These are phyloP conservation scores for Sciurus niger DNA, from an alignment of 2,113 vertebrate genomes.

Conservation along the genomic window DNA sequence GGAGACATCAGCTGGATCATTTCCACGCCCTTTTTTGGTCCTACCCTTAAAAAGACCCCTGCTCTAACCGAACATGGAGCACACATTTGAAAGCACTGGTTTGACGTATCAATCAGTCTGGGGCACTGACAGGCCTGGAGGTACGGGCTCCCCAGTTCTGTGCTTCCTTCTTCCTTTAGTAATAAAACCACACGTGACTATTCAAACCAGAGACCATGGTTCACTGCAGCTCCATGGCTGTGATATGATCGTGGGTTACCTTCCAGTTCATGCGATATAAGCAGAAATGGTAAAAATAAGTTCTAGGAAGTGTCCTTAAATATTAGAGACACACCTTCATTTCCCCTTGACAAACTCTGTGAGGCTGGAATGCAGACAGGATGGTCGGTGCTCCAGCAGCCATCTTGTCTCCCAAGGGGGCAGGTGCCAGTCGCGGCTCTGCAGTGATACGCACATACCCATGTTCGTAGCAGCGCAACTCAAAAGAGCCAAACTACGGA, in stretches of 20 bases:
- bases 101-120: too few species aligned
- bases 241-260: neutral
- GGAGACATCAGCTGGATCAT: neutral
- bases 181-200: neutral
- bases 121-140: too few species aligned
- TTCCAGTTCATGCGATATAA: neutral
- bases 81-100: too few species aligned
- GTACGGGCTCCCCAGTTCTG: too few species aligned
- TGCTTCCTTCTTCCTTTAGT: neutral
- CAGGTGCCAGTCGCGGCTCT: too few species aligned
- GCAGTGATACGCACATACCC: too few species aligned
- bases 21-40: too few species aligned
- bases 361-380: neutral
- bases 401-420: neutral
- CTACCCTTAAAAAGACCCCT: too few species aligned
- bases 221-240: neutral
- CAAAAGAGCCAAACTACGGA: too few species aligned
- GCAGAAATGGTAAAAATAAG: too few species aligned
- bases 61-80: too few species aligned
- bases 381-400: neutral
- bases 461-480: too few species aligned
- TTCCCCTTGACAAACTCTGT: neutral
- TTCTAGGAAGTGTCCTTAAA: neutral
- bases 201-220: neutral
- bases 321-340: neutral